Base-by-base conservation (phyloP, 2,113 vertebrate genomes). In the Pipa parva region DNA sequence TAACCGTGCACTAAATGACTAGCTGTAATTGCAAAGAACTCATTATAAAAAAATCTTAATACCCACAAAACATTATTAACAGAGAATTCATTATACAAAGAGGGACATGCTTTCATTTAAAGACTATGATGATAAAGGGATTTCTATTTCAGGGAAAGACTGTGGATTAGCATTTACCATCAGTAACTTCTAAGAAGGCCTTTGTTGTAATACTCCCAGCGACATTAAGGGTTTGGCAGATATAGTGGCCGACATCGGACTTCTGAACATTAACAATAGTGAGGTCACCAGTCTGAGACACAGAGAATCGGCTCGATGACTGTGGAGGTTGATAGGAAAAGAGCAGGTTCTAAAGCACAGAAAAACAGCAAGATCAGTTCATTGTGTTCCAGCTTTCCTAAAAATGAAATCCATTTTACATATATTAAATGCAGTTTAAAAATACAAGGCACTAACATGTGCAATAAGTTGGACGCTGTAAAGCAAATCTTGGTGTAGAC, bases 151-250 rank as follows among this genome's bases (percentile, higher is more conserved):
- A 1, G 49, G 74, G 28, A 11, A 29, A n/a, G 69, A 8, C 37
- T 49, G 3, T 26, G 79, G 78, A 72, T 51, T 60, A 76, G 74
- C 49, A 24, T 9, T 89, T 91, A 99, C 97, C 95, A 75, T 99
- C 96, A 21, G 95, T 98, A 76, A 99, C 95, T 84, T 99, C 97
- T 75, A 99, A 85, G 76, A 97, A 92, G 39, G 95, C 97, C 79
- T 98, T 98, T 77, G 95, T 98, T 83, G 95, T 98, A 78, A 99
- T 97, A 62, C 95, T 98, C 77, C 97, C 97, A 0, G 97, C 97
- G 52, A 98, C 96, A 82, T 98, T 99, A 72, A 99, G 89, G 45
- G 97, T 97, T 88, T 99, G 97, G 84, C 97, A 99, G 82, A 95
- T 98, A 63, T 98, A 99, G 75, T 95, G 96, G 1, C 96, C 97